Base-by-base conservation (phyloP, 2,888 invertebrate genomes). In the Drosophila lutescens region DNA sequence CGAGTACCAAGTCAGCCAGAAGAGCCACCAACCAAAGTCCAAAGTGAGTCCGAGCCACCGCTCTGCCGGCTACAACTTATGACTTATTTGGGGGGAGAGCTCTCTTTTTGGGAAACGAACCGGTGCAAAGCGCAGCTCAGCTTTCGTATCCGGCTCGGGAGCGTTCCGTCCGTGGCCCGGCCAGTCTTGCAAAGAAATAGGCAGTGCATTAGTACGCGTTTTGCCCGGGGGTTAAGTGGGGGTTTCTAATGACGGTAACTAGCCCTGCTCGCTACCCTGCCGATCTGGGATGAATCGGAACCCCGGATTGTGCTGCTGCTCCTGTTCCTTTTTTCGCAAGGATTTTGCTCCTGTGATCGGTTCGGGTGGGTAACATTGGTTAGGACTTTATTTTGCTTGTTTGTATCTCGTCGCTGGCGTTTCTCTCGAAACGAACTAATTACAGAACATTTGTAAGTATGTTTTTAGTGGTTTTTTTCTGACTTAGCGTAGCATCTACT, bases 111-210 rank as follows among this genome's bases (percentile, higher is more conserved):
- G 55, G 60, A 58, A 72, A 54, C 72, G 56, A 65, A 66, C 46
- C 54, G 46, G 40, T 54, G 65, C 65, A 46, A 46, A 47, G 54
- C 10, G 46, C 54, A 65, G 62, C 12, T 41, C 54, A 66, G 63
- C 46, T 71, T 53, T 46, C 56, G 66, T 62, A 76, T 67, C 60
- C 78, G 80, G 80, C 77, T 32, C 50, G 44, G 55, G 50, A 56
- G 34, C 51, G 38, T 56, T 71, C 71, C 63, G 55, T 63, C 53
- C 40, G 47, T 49, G 26, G 67, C 76, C 73, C 73, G 71, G 85
- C 74, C 81, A 88, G 88, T 77, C 88, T 86, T 86, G 86, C 67
- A 86, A 86, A 88, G 81, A 86, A 86, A 86, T 84, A 86, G 84
- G 79, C 81, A 71, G 77, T 72, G 76, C 70, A 86, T 86, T 86